These are phyloP conservation scores for Taeniopygia guttata DNA, from an alignment of 2,797 vertebrate species.

Conservation along the genomic window DNA sequence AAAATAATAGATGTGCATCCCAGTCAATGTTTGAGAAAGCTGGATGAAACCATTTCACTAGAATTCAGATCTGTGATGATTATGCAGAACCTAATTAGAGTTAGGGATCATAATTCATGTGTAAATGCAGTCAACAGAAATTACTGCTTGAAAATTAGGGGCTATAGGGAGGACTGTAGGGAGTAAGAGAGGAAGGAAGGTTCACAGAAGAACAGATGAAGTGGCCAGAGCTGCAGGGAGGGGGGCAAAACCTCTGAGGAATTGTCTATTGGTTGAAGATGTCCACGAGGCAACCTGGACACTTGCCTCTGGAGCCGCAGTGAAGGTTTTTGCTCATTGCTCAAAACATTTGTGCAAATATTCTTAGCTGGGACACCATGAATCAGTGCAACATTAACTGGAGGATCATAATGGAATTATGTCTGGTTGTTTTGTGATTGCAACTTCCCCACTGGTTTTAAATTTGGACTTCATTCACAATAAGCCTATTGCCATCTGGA, in stretches of 20 bases:
- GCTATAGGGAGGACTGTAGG: neutral
- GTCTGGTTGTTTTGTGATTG: conserved; percentile 4
- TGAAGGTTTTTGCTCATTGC: neutral
- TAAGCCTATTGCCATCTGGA: neutral
- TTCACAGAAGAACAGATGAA: neutral
- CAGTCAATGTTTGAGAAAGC: neutral
- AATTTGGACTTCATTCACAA: neutral
- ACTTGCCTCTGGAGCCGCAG: neutral
- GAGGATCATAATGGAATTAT: neutral
- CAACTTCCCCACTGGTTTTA: neutral
- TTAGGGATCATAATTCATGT: neutral
- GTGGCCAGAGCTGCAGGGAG: neutral
- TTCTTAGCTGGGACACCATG: neutral
- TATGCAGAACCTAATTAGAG: neutral
- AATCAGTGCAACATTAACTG: conserved; percentile 2
- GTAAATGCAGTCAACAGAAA: neutral
- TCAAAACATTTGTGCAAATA: conserved; percentile 19
- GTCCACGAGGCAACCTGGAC: neutral
- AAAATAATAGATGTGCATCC: neutral
- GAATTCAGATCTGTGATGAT: neutral
- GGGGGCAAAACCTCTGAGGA: neutral
- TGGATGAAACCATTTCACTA: neutral
- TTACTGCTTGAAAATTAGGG: neutral
- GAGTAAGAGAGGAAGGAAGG: neutral
- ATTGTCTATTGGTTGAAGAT: neutral